phyloP scores from a whole-genome alignment of 2,888 invertebrate genomes.

The Cloeon dipterum region DNA sequence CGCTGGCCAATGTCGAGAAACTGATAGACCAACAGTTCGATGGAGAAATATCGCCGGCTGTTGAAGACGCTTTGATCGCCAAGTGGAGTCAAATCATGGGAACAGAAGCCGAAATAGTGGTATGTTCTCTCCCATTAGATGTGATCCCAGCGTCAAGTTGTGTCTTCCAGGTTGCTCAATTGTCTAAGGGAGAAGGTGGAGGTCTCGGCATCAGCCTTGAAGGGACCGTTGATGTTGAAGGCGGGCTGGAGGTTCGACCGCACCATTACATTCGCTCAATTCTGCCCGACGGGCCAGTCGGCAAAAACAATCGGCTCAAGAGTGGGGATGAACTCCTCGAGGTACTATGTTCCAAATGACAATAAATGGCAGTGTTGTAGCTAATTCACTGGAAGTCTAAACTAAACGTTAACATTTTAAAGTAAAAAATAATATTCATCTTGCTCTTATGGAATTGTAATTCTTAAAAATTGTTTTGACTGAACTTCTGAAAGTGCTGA shows the following conservation, averaged over 20 bases:
- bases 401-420: too few species aligned
- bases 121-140: too few species aligned
- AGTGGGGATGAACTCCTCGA: conserved; percentile 89
- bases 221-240: conserved; percentile 96
- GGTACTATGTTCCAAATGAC: conserved; percentile 23
- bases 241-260: conserved; percentile 87
- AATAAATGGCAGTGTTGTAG: too few species aligned
- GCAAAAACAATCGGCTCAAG: conserved; percentile 63
- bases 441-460: too few species aligned
- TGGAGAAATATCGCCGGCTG: conserved; percentile 43
- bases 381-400: too few species aligned
- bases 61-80: conserved; percentile 43
- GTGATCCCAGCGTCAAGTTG: neutral
- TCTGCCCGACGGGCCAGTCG: conserved; percentile 93
- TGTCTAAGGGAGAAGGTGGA: conserved; percentile 75
- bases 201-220: conserved; percentile 93
- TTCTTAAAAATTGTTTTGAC: too few species aligned
- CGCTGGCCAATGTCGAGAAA: conserved; percentile 36
- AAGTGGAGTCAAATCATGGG: conserved; percentile 43
- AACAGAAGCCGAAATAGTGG: conserved; percentile 62
- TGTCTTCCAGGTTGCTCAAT: conserved; percentile 58
- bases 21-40: conserved; percentile 22
- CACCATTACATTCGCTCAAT: conserved; percentile 98
- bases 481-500: too few species aligned
- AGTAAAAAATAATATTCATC: too few species aligned